Evolutionary conservation across 1,140 invertebrate species (phyloP).

Genomic region (Drosophila lowei): DNA sequence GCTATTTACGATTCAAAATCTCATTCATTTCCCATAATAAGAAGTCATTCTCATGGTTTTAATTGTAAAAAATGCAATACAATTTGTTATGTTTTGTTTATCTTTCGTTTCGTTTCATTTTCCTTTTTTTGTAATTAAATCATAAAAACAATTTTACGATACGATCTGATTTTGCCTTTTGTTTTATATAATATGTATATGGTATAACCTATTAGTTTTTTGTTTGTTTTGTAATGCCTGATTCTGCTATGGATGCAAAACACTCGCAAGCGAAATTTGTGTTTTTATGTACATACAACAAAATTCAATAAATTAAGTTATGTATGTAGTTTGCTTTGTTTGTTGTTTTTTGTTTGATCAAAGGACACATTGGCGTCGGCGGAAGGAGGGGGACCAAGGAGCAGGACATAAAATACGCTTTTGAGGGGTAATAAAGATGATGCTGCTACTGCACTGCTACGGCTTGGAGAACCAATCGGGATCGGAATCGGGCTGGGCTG

Average conservation of each 20-base stretch:
- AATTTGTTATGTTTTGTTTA: constrained; percentile 51
- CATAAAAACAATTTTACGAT: constrained; percentile 81
- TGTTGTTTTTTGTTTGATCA: constrained; percentile 59
- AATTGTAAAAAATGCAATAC: constrained; percentile 62
- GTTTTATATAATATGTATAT: constrained; percentile 71
- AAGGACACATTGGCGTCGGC: constrained; percentile 59
- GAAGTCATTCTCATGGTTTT: constrained; percentile 21
- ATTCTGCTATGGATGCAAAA: constrained; percentile 68
- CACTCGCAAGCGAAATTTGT: constrained; percentile 56
- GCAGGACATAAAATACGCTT: constrained; percentile 32
- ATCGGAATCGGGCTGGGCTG: too few relatives aligned
- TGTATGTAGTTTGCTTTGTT: constrained; percentile 66
- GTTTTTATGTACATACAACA: constrained; percentile 60
- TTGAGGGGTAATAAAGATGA: constrained; percentile 26
- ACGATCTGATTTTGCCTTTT: constrained; percentile 60
- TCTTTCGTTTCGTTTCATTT: constrained; percentile 43
- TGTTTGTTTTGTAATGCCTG: constrained; percentile 72
- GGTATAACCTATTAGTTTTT: constrained; percentile 78
- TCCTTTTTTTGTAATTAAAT: constrained; percentile 72
- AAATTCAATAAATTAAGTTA: constrained; percentile 77
- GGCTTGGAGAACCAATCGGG: constrained; percentile 14
- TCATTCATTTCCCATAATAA: constrained; percentile 2
- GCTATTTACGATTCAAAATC: too few relatives aligned
- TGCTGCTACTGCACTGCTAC: constrained; percentile 38
- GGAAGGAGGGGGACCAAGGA: constrained; percentile 42